Evolutionary conservation across 1,140 invertebrate species (phyloP), one percentile per base, ranked within the genome.

Genomic region (Papilio machaon): DNA sequence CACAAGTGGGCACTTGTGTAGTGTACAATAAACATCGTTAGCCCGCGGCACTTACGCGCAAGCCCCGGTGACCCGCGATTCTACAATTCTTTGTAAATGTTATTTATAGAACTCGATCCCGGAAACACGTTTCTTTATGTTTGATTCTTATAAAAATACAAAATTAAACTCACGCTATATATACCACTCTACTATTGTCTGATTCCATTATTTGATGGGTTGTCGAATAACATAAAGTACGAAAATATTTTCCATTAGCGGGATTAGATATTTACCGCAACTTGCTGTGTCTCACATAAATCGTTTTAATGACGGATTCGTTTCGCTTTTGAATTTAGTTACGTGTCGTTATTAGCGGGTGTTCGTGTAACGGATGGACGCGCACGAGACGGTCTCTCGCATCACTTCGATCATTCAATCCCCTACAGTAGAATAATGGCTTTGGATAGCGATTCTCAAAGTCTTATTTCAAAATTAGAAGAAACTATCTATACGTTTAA

Each of bases 261-360:
- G 64, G 9, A 35, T 67, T 9, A 11, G 10, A 67, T 30, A 54
- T 54, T 15, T 54, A 35, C 81, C 82, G 80, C 80, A 83, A 82
- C 81, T 80, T 80, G 82, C n/a, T 80, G 81, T 81, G 85, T 83
- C 81, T 83, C 83, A 85, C 88, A 89, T 88, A 83, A 86, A 90
- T 88, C 84, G 85, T 84, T 86, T 87, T 87, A 87, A 87, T 89
- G 84, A 90, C 85, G 86, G 85, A 93, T 93, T 92, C 85, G 91
- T 82, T 85, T 84, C 90, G 89, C 88, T 86, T 87, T 89, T 90
- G 87, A 88, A 84, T 91, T 90, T 89, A 86, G 90, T 91, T 93
- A 91, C 91, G 90, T 92, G 88, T 91, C 84, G 85, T 87, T 90
- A 90, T 91, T 91, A 91, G 85, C 81, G 73, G 81, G 81, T 86